Percentiles rank a stretch among this genome's conserved stretches.
These are phyloP conservation scores for Teleopsis dalmanni DNA, from an alignment of 1,140 invertebrate species.

Conservation along the genomic window DNA sequence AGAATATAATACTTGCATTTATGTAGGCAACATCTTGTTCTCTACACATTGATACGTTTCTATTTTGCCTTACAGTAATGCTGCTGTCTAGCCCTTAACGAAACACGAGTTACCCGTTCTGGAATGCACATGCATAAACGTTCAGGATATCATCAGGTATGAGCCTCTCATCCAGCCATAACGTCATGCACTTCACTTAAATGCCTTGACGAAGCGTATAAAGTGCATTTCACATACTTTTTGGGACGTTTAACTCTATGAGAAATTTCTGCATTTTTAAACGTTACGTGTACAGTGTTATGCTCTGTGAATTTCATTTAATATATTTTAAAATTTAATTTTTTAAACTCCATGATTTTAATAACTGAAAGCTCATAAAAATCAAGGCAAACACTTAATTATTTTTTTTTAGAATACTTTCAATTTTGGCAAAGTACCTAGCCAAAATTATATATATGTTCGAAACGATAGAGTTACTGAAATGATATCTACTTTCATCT, in stretches of 20 bases:
- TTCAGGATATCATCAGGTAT: neutral
- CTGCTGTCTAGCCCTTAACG: neutral
- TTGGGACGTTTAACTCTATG: constrained; percentile 7
- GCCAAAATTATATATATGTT: no score
- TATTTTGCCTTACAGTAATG: neutral
- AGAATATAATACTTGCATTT: constrained; percentile 1
- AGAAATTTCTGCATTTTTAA: neutral
- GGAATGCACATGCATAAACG: neutral
- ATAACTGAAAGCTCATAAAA: neutral
- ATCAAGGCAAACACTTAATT: neutral
- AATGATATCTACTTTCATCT: no score
- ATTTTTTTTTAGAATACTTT: neutral
- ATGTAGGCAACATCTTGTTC: neutral
- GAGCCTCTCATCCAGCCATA: no score
- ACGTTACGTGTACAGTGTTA: neutral
- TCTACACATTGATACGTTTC: neutral
- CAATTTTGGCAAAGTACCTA: no score
- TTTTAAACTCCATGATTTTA: neutral
- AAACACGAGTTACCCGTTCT: neutral
- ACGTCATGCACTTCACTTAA: neutral
- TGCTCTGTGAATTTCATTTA: neutral
- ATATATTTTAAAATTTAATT: neutral
- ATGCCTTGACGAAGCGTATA: neutral
- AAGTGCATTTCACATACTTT: constrained; percentile 3
- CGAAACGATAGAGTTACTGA: no score